Conservation (phyloP, 2,113 vertebrate species). For the Nothoprocta perdicaria region DNA sequence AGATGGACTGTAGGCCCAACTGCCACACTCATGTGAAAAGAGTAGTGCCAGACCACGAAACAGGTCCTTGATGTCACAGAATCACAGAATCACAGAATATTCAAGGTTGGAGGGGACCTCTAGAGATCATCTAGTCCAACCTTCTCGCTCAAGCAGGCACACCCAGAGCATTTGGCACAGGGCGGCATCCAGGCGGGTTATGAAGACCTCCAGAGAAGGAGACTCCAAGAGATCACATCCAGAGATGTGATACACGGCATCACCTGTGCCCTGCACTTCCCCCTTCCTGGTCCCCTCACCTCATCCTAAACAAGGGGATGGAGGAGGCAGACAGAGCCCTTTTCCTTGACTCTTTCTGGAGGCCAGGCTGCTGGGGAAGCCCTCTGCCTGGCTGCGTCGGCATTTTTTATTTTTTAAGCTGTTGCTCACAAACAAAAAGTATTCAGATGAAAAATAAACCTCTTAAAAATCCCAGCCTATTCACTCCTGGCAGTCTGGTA, state of each 20-base stretch:
- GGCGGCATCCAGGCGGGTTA: too few relatives aligned
- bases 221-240: too few relatives aligned
- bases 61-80: too few relatives aligned
- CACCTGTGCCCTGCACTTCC: rapidly evolving
- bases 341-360: conserved; percentile 32
- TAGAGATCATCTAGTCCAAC: too few relatives aligned
- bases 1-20: not conserved
- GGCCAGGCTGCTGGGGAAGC: conserved; percentile 57
- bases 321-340: not conserved
- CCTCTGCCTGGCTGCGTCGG: conserved; percentile 70
- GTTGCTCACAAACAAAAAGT: conserved; percentile 76
- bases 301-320: rapidly evolving
- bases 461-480: conserved; percentile 79
- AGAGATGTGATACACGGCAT: too few relatives aligned
- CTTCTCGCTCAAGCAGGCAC: too few relatives aligned
- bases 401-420: conserved; percentile 58
- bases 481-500: conserved; percentile 79
- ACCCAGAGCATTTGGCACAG: too few relatives aligned
- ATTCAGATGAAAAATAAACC: conserved; percentile 80
- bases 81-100: too few relatives aligned
- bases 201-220: too few relatives aligned
- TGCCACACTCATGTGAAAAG: rapidly evolving
- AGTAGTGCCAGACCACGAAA: not conserved
- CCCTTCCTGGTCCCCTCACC: not conserved
- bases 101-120: too few relatives aligned